These are phyloP conservation scores for Tuberolachnus salignus DNA, from an alignment of 2,888 invertebrate genomes.

Conservation along the genomic window DNA sequence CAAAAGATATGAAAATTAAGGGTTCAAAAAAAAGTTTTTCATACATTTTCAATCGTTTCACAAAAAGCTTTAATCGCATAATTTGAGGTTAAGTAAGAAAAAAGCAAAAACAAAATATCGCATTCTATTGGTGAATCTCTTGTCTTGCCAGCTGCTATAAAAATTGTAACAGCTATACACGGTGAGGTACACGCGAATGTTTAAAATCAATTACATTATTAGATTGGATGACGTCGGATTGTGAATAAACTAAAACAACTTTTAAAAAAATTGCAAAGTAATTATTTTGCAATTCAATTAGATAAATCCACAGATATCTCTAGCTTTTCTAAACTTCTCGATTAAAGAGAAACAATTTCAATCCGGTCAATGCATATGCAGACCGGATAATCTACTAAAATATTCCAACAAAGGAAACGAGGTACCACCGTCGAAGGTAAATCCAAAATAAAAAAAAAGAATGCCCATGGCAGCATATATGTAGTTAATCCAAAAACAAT, in stretches of 20 bases:
- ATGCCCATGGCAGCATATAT: no score
- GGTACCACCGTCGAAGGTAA: no score
- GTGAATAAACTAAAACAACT: constrained; percentile 15
- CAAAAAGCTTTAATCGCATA: constrained; percentile 57
- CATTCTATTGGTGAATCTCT: constrained; percentile 58
- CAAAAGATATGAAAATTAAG: constrained; percentile 43
- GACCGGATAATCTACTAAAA: no score
- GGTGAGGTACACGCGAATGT: constrained; percentile 15
- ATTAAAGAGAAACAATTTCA: no score
- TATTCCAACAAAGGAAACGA: no score
- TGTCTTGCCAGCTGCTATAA: constrained; percentile 23
- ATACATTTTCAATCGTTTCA: constrained; percentile 40
- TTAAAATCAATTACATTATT: constrained; percentile 19
- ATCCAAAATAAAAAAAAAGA: no score
- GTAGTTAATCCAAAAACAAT: no score
- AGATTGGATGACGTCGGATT: constrained; percentile 5
- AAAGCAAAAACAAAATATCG: constrained; percentile 58
- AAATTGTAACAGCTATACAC: constrained; percentile 25
- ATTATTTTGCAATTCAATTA: constrained; percentile 17
- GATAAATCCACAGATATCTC: constrained; percentile 1
- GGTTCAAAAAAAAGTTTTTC: constrained; percentile 56
- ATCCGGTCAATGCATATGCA: no score
- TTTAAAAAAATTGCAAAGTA: constrained; percentile 12
- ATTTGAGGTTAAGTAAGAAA: constrained; percentile 57
- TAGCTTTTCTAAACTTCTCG: background rate